These are phyloP conservation scores for Drosophila falleni DNA, from an alignment of 2,888 invertebrate genomes.

Conservation along the genomic window DNA sequence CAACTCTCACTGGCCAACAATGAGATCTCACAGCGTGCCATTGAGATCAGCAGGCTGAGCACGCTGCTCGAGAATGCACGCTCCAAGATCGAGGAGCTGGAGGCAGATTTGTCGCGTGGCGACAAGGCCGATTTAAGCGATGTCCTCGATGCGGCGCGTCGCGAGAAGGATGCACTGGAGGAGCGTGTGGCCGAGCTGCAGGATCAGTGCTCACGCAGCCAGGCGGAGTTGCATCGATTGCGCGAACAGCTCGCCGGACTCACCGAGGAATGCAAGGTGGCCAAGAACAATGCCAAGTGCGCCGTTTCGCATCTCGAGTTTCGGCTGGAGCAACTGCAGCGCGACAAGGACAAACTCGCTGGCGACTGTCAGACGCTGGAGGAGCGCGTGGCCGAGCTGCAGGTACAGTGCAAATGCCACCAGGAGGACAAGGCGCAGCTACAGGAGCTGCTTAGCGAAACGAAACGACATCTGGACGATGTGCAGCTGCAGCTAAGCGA, in stretches of 20 bases:
- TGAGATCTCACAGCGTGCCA: slow-evolving; percentile 90
- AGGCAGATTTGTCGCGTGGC: slow-evolving; percentile 89
- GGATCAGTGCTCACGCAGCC: slow-evolving; percentile 89
- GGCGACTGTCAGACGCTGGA: slow-evolving; percentile 91
- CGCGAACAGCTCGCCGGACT: slow-evolving; percentile 89
- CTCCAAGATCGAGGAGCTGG: slow-evolving; percentile 91
- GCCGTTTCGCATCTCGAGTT: slow-evolving; percentile 93
- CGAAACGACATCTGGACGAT: slow-evolving; percentile 91
- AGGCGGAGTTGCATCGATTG: slow-evolving; percentile 89
- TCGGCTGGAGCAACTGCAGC: slow-evolving; percentile 90
- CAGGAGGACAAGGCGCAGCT: slow-evolving; percentile 85
- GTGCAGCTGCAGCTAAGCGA: slow-evolving; percentile 89
- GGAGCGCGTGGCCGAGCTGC: slow-evolving; percentile 90
- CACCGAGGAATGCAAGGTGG: slow-evolving; percentile 91
- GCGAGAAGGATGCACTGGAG: slow-evolving; percentile 91
- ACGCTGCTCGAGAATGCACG: slow-evolving; percentile 93
- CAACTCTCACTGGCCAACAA: slow-evolving; percentile 91
- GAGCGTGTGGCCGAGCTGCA: slow-evolving; percentile 89
- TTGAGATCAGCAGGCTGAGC: slow-evolving; percentile 92
- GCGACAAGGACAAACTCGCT: slow-evolving; percentile 90
- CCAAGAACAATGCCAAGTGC: slow-evolving; percentile 94
- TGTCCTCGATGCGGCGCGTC: slow-evolving; percentile 88
- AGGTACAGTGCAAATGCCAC: slow-evolving; percentile 86
- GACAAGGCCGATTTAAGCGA: slow-evolving; percentile 91
- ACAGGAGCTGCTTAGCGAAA: slow-evolving; percentile 87